Evolutionary conservation across 2,113 vertebrate genomes (phyloP).

Genomic region (Cromileptes altivelis): DNA sequence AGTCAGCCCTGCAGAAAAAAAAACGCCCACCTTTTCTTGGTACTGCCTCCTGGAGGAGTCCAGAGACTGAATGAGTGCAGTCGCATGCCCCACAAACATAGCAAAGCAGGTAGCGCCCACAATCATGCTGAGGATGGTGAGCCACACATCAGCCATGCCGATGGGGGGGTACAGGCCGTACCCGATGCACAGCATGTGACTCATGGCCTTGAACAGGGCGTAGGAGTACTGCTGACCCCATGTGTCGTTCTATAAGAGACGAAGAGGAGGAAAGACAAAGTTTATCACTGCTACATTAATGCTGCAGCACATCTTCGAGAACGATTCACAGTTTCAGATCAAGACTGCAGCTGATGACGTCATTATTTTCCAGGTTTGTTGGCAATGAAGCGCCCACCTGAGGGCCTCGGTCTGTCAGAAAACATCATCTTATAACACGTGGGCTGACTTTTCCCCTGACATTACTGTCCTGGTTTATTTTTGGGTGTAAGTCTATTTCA

Average conservation of each 20-base stretch:
- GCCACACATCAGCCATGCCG: constrained; percentile 98
- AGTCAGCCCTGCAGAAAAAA: background rate
- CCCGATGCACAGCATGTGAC: constrained; percentile 99
- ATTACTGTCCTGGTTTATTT: background rate
- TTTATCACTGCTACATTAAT: background rate
- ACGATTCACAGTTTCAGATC: background rate
- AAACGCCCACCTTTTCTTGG: constrained; percentile 94
- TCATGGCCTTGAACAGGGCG: constrained; percentile 99
- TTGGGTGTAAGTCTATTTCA: background rate
- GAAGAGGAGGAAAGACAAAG: constrained; percentile 34
- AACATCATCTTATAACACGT: background rate
- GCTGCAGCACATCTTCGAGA: constrained; percentile 1
- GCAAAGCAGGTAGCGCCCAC: constrained; percentile 99
- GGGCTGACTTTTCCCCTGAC: background rate
- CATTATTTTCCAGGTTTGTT: constrained; percentile 22
- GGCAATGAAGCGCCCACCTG: background rate
- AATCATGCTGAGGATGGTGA: constrained; percentile 99
- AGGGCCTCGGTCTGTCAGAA: background rate
- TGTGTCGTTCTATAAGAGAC: constrained; percentile 90
- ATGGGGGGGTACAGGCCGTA: constrained; percentile 96
- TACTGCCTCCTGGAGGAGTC: constrained; percentile 98
- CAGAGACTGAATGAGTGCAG: constrained; percentile 97
- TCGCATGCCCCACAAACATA: constrained; percentile 99
- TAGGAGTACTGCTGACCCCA: constrained; percentile 99
- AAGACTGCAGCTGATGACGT: background rate